Evolutionary conservation across 1,140 invertebrate genomes (phyloP).

Genomic region (Drosophila auraria): DNA sequence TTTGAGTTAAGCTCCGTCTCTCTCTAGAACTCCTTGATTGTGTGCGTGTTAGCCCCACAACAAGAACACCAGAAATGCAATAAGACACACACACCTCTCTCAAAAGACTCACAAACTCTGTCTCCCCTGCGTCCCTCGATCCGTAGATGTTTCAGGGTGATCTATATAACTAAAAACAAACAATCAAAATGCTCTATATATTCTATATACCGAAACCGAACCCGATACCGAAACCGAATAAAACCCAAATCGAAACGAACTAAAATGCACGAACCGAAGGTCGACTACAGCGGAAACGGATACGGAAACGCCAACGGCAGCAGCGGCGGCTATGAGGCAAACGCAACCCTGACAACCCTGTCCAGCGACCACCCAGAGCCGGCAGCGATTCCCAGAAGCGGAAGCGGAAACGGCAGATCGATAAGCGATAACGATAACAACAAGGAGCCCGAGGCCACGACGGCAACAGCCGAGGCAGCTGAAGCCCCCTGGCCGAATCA

Average conservation of each 20-base stretch:
- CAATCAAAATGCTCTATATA: conserved; percentile 36
- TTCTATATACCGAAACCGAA: conserved; percentile 29
- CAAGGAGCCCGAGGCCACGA: conserved; percentile 41
- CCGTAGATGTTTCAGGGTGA: conserved; percentile 23
- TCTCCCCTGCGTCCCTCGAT: conserved; percentile 25
- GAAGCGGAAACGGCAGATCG: conserved; percentile 25
- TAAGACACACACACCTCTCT: conserved; percentile 17
- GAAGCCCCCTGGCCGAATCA: conserved; percentile 27
- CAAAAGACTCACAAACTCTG: conserved; percentile 2
- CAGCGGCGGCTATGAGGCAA: conserved; percentile 39
- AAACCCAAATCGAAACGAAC: conserved; percentile 16
- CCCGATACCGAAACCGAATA: conserved; percentile 5
- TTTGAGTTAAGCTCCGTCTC: conserved; percentile 37
- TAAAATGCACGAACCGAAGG: conserved; percentile 41
- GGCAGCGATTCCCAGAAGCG: conserved; percentile 24
- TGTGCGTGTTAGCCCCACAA: conserved; percentile 30
- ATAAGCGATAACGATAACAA: conserved; percentile 37
- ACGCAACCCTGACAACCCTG: conserved; percentile 42
- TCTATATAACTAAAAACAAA: conserved; percentile 28
- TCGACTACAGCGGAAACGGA: conserved; percentile 69
- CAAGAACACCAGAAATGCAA: conserved; percentile 4
- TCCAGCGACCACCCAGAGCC: conserved; percentile 33
- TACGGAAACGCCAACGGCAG: conserved; percentile 41
- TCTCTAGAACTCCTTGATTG: conserved; percentile 19
- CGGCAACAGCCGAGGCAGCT: conserved; percentile 38